Base-by-base conservation (phyloP, 1,140 invertebrate species). In the Caenorhabditis inopinata region DNA sequence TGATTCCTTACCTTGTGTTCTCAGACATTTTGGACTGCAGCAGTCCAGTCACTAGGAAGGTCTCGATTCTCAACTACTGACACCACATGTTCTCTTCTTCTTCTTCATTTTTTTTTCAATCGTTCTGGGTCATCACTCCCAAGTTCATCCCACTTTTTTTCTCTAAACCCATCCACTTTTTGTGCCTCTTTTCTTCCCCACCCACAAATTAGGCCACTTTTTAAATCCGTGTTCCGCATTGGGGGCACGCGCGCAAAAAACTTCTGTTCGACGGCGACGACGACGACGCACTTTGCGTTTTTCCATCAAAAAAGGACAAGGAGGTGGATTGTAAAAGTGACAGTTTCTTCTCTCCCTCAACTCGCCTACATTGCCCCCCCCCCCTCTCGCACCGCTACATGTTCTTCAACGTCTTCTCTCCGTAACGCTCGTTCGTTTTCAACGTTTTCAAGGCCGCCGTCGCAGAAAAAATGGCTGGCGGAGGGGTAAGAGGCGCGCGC, bases 121-220 rank as follows among this genome's bases (percentile, higher is more conserved):
- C 58, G 58, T 68, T 68, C 23, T 68, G 58, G 58, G 58, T 68
- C 58, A 68, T 68, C 58, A 68, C 58, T 32, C 58, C 58, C 58
- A 68, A n/a, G 51, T 29, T 16, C 51, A 32, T 58, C 51, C 27
- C 51, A 58, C 51, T 58, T 58, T 58, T 58, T 58, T 32, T 16
- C 51, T 58, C 51, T 23, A 32, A n/a, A n/a, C n/a, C n/a, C n/a
- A n/a, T n/a, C n/a, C 21, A 9, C 18, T 32, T 48, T 48, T 48
- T 48, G 23, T 53, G 23, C 58, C 12, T 38, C 58, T 12, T 42
- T 32, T 23, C 53, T 6, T 21, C 12, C 27, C n/a, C 3, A 11
- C 2, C 32, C 18, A 9, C 32, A 68, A 68, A 68, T 68, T 68
- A 68, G 58, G 58, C 53, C 29, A 58, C 58, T 68, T 68, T 68